phyloP scores from a whole-genome alignment of 2,888 invertebrate genomes.

The Vanessa cardui region DNA sequence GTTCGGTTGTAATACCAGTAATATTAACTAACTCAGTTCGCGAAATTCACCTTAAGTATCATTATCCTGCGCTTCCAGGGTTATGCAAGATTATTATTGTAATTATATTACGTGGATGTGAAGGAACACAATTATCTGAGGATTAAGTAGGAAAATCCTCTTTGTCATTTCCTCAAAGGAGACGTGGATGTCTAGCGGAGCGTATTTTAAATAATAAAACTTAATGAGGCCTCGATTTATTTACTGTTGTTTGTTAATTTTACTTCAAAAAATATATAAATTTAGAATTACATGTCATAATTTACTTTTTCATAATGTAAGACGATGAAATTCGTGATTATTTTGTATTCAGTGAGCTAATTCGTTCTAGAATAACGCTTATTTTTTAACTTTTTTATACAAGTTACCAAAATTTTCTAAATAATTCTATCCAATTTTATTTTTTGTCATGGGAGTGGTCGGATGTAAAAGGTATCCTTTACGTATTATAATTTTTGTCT shows the following conservation, averaged over 20 bases:
- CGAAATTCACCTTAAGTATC: constrained; percentile 8
- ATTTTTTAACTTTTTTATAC: neutral
- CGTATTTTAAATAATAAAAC: constrained; percentile 18
- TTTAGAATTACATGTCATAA: neutral
- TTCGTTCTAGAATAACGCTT: neutral
- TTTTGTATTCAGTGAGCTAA: neutral
- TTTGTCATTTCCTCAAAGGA: constrained; percentile 26
- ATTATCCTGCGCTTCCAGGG: constrained; percentile 15
- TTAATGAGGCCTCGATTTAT: constrained; percentile 17
- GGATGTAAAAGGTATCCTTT: no score
- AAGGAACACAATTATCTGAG: constrained; percentile 26
- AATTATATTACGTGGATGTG: constrained; percentile 17
- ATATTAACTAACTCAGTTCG: neutral
- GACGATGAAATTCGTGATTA: neutral
- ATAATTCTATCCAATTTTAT: no score
- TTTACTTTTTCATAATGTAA: neutral
- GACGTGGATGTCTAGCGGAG: constrained; percentile 5
- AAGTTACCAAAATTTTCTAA: no score
- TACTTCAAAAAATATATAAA: no score
- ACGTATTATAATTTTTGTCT: neutral
- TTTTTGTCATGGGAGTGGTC: no score
- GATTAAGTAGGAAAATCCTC: constrained; percentile 22
- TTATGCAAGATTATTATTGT: constrained; percentile 7
- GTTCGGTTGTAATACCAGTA: neutral
- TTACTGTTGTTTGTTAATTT: neutral